phyloP scores from a whole-genome alignment of 1,140 invertebrate species.

The Dendroctonus valens region DNA sequence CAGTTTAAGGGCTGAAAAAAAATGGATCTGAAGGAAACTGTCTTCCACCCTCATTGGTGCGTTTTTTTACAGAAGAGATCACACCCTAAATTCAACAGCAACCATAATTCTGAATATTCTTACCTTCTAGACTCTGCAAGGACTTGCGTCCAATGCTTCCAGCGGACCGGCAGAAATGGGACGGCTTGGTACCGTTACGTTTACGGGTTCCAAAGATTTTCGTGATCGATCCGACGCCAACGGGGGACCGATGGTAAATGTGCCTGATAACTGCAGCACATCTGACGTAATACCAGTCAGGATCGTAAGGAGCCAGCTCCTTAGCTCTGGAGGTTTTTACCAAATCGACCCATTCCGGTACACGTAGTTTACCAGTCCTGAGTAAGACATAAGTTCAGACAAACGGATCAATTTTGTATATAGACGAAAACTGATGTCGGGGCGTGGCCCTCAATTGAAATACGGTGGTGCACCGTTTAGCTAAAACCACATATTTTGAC shows the following conservation, averaged over 20 bases:
- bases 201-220: constrained; percentile 97
- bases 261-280: constrained; percentile 92
- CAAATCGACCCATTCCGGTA: constrained; percentile 96
- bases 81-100: no score
- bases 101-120: neutral
- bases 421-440: no score
- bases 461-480: no score
- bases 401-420: no score
- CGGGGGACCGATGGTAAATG: constrained; percentile 91
- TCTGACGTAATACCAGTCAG: constrained; percentile 96
- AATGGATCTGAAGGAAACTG: neutral
- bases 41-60: no score
- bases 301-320: constrained; percentile 95
- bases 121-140: constrained; percentile 84
- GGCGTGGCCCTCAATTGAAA: no score
- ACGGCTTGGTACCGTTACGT: constrained; percentile 92
- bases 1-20: constrained; percentile 69
- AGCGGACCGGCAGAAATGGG: constrained; percentile 89
- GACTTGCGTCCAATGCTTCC: constrained; percentile 90
- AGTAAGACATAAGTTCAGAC: constrained; percentile 41
- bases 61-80: no score
- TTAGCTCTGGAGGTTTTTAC: constrained; percentile 94
- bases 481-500: no score
- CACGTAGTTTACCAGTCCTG: constrained; percentile 95
- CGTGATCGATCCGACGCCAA: constrained; percentile 91